Percentiles rank a stretch among this genome's conserved stretches.
Conservation (phyloP, 2,113 vertebrate species). For the Tupaia tana region DNA sequence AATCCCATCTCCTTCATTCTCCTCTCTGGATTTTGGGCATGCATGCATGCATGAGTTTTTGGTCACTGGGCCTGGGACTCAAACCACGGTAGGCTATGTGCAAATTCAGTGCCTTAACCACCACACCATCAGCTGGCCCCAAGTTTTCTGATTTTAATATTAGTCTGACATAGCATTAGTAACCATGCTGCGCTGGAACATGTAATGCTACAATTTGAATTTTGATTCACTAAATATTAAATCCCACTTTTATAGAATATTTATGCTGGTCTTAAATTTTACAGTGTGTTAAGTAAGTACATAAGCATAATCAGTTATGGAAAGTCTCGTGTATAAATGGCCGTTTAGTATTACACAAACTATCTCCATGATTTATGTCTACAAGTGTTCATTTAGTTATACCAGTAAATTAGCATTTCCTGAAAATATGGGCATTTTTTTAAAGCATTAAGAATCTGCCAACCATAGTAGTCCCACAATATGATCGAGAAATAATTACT, state of each 20-base stretch:
- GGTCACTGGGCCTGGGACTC: no score
- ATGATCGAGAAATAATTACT: conserved; percentile 88
- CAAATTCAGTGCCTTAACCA: no score
- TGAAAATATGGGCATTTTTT: conserved; percentile 87
- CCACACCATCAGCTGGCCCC: no score
- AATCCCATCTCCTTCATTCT: no score
- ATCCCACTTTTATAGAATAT: conserved; percentile 88
- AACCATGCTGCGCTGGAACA: conserved; percentile 90
- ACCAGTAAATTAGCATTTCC: conserved; percentile 85
- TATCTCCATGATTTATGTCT: conserved; percentile 84
- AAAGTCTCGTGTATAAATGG: conserved; percentile 85
- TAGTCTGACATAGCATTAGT: conserved; percentile 89
- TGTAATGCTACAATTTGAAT: conserved; percentile 88
- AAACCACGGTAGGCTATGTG: no score
- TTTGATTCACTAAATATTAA: conserved; percentile 88
- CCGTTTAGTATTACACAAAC: conserved; percentile 81
- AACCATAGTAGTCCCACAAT: conserved; percentile 85
- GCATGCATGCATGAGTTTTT: no score
- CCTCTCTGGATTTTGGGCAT: no score
- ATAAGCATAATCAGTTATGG: conserved; percentile 87
- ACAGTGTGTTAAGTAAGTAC: conserved; percentile 88
- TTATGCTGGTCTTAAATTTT: conserved; percentile 91
- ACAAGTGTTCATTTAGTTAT: conserved; percentile 86
- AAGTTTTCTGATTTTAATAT: conserved; percentile 88
- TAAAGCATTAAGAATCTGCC: conserved; percentile 88